These are phyloP conservation scores for Mnemiopsis leidyi DNA, from an alignment of 37 sponge, comb jelly and placozoan species.

Conservation along the genomic window DNA sequence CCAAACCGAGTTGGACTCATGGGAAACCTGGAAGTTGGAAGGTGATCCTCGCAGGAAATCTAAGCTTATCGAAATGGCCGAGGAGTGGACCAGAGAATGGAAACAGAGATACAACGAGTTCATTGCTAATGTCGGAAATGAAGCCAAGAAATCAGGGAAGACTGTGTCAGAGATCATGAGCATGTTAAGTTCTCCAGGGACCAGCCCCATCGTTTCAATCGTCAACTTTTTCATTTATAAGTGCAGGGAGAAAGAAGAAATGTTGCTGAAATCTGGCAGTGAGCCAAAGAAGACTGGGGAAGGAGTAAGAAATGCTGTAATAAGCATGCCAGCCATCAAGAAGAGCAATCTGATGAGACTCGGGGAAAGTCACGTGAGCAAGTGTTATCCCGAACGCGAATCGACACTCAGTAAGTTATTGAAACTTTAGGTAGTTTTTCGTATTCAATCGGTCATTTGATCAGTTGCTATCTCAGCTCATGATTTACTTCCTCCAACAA, in stretches of 20 bases:
- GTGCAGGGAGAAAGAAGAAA: constrained; percentile 43
- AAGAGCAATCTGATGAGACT: constrained; percentile 67
- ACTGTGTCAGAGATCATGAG: constrained; percentile 61
- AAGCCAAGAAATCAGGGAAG: constrained; percentile 64
- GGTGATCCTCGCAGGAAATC: constrained; percentile 26
- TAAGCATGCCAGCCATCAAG: constrained; percentile 61
- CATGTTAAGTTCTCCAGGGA: constrained; percentile 59
- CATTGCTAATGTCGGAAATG: constrained; percentile 26
- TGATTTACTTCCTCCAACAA: too few species aligned
- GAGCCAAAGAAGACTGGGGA: constrained; percentile 8
- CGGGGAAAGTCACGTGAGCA: constrained; percentile 56
- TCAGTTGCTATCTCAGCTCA: too few species aligned
- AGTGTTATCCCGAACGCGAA: constrained; percentile 54
- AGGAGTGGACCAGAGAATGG: constrained; percentile 53
- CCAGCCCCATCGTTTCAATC: constrained; percentile 45
- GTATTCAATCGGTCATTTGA: too few species aligned
- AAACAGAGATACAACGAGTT: constrained; percentile 59
- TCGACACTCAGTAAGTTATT: constrained; percentile 46
- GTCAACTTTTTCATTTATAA: constrained; percentile 57
- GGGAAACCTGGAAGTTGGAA: constrained; percentile 57
- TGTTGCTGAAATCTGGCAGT: neutral
- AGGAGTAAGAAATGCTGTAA: constrained; percentile 31
- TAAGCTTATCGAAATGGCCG: constrained; percentile 53
- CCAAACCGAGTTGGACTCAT: constrained; percentile 10
- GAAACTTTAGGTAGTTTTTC: neutral